Percentiles rank a stretch among this genome's conserved stretches.
Conservation (phyloP, 2,797 vertebrate genomes). For the Limosa lapponica region DNA sequence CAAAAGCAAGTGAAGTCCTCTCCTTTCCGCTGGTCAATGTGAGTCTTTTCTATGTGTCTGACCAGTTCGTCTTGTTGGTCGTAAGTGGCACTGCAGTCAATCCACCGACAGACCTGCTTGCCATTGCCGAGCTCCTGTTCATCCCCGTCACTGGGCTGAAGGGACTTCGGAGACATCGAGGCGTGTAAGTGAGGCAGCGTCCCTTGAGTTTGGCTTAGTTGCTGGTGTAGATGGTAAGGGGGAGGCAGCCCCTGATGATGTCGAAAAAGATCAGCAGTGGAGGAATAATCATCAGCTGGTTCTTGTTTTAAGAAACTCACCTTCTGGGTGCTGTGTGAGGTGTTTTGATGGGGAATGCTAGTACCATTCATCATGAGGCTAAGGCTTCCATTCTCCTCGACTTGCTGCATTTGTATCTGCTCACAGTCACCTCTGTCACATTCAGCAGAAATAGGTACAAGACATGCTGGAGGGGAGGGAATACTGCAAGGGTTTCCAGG, state of each 20-base stretch:
- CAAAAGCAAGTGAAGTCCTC: slow-evolving; percentile 99
- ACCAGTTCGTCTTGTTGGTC: slow-evolving; percentile 99
- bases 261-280: slow-evolving; percentile 83
- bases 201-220: slow-evolving; percentile 77
- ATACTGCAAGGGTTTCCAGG: slow-evolving; percentile 83
- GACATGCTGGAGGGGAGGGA: slow-evolving; percentile 85
- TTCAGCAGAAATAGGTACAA: slow-evolving; percentile 83
- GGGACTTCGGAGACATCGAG: slow-evolving; percentile 81
- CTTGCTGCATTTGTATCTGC: slow-evolving; percentile 83
- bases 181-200: slow-evolving; percentile 79
- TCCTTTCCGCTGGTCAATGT: slow-evolving; percentile 98
- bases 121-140: slow-evolving; percentile 77
- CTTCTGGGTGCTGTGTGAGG: slow-evolving; percentile 81
- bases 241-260: slow-evolving; percentile 91
- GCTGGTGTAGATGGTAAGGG: slow-evolving; percentile 91
- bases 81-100: slow-evolving; percentile 94
- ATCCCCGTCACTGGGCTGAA: slow-evolving; percentile 77
- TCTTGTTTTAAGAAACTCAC: slow-evolving; percentile 91
- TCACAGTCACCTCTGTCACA: slow-evolving; percentile 84
- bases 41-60: slow-evolving; percentile 98
- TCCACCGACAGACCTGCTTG: slow-evolving; percentile 94
- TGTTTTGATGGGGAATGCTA: slow-evolving; percentile 75
- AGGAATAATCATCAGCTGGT: slow-evolving; percentile 89
- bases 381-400: slow-evolving; percentile 79
- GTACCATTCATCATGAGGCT: slow-evolving; percentile 82